These are phyloP conservation scores for Triplophysa siluroides DNA, from an alignment of 2,113 vertebrate genomes.

Conservation along the genomic window DNA sequence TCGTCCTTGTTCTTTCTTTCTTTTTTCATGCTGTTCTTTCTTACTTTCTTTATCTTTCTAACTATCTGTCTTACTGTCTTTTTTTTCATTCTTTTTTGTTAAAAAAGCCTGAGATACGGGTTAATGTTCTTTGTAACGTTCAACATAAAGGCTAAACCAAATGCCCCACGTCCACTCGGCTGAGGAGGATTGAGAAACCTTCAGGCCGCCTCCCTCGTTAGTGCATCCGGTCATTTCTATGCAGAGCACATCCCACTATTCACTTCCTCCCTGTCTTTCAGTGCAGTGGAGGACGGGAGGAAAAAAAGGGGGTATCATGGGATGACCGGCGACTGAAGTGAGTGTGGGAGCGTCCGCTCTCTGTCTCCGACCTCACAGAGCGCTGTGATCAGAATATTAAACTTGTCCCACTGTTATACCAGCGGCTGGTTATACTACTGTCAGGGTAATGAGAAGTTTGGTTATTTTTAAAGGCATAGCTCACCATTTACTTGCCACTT, in stretches of 20 bases:
- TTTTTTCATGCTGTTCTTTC: background rate
- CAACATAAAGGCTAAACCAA: conserved; percentile 28
- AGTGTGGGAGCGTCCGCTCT: conserved; percentile 32
- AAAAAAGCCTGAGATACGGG: background rate
- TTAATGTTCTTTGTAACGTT: conserved; percentile 3
- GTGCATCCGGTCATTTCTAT: conserved; percentile 43
- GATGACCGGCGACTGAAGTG: conserved; percentile 38
- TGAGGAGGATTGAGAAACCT: conserved; percentile 29
- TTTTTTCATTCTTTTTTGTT: background rate
- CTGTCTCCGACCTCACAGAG: conserved; percentile 41
- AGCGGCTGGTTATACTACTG: conserved; percentile 6
- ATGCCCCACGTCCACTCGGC: background rate
- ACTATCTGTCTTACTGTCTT: no score
- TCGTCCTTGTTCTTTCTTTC: background rate
- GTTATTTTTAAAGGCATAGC: background rate
- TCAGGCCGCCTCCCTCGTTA: conserved; percentile 25
- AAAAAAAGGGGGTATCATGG: conserved; percentile 4
- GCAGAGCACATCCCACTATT: conserved; percentile 23
- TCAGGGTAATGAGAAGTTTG: background rate
- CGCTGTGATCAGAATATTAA: conserved; percentile 23
- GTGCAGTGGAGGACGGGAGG: background rate
- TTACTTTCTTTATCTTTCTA: no score
- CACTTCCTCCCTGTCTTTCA: conserved; percentile 39
- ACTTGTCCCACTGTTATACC: background rate
- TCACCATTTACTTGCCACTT: no score